phyloP scores from a whole-genome alignment of 2,113 vertebrate genomes.

The Chauna torquata region DNA sequence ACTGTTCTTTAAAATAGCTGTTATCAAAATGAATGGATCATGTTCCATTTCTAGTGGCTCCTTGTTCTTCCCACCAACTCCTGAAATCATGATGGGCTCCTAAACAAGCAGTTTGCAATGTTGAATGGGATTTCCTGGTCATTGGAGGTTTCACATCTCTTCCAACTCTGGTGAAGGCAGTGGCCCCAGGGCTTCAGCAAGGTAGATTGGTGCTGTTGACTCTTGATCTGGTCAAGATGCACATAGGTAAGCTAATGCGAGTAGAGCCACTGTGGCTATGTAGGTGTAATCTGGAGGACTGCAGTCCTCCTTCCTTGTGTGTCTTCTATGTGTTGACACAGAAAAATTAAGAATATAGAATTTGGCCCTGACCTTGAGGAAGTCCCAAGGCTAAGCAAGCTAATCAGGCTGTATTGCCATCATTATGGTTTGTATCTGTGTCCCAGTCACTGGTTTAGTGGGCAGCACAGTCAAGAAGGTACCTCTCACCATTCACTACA shows the following conservation, averaged over 20 bases:
- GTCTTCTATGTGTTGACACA: background rate
- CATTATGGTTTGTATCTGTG: rapidly evolving
- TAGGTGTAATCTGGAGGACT: background rate
- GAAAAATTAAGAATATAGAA: background rate
- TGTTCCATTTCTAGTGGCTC: background rate
- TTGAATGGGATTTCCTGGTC: background rate
- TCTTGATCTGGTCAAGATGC: background rate
- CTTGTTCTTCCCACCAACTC: background rate
- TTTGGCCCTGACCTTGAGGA: background rate
- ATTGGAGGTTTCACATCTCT: background rate
- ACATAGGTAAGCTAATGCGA: background rate
- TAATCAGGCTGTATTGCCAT: background rate
- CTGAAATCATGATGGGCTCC: background rate
- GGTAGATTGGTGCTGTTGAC: background rate
- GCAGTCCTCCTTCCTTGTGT: background rate
- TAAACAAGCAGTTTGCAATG: background rate
- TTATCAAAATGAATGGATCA: slow-evolving; percentile 27
- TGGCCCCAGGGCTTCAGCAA: background rate
- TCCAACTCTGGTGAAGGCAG: background rate
- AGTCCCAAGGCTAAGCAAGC: background rate
- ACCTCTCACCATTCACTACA: background rate
- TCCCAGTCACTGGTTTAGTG: background rate
- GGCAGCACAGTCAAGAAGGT: background rate
- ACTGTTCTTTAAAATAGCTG: background rate
- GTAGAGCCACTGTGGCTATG: background rate